Percentiles rank a stretch among this genome's conserved stretches.
phyloP scores from a whole-genome alignment of 2,113 vertebrate genomes.

The Sorex araneus region DNA sequence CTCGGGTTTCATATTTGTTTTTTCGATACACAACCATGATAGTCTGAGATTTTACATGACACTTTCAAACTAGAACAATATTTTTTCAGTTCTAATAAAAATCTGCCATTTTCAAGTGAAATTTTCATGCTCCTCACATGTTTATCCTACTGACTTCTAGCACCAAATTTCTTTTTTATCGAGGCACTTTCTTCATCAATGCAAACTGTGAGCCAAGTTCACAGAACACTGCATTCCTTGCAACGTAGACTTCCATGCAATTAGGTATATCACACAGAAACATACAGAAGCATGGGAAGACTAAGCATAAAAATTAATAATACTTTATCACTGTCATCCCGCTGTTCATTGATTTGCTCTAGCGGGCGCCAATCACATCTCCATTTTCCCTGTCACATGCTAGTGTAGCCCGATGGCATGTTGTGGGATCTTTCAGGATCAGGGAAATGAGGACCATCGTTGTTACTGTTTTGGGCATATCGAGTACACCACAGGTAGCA shows the following conservation, averaged over 20 bases:
- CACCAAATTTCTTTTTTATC: slow-evolving; percentile 83
- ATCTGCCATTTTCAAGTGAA: slow-evolving; percentile 73
- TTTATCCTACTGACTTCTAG: slow-evolving; percentile 86
- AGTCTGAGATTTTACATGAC: slow-evolving; percentile 71
- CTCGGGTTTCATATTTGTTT: too few species aligned
- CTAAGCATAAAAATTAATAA: slow-evolving; percentile 72
- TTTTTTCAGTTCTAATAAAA: slow-evolving; percentile 82
- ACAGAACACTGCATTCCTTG: slow-evolving; percentile 82
- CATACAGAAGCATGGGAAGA: slow-evolving; percentile 40
- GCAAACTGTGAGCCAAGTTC: slow-evolving; percentile 86
- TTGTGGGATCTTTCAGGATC: too few species aligned
- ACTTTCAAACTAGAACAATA: slow-evolving; percentile 84
- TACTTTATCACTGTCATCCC: too few species aligned
- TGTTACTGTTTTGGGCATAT: too few species aligned
- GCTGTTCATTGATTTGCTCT: too few species aligned
- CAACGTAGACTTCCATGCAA: slow-evolving; percentile 72
- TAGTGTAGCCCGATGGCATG: too few species aligned
- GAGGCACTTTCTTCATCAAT: slow-evolving; percentile 82
- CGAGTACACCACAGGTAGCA: too few species aligned
- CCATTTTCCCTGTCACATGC: too few species aligned
- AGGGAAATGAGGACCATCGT: too few species aligned
- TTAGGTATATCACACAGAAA: slow-evolving; percentile 74
- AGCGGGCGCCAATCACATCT: too few species aligned
- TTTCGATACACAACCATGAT: slow-evolving; percentile 14
- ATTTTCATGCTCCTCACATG: slow-evolving; percentile 84